A percentile compares a stretch with the other conserved stretches of the same genome.
phyloP scores from a whole-genome alignment of 2,113 vertebrate species.

The Lasiurus borealis region DNA sequence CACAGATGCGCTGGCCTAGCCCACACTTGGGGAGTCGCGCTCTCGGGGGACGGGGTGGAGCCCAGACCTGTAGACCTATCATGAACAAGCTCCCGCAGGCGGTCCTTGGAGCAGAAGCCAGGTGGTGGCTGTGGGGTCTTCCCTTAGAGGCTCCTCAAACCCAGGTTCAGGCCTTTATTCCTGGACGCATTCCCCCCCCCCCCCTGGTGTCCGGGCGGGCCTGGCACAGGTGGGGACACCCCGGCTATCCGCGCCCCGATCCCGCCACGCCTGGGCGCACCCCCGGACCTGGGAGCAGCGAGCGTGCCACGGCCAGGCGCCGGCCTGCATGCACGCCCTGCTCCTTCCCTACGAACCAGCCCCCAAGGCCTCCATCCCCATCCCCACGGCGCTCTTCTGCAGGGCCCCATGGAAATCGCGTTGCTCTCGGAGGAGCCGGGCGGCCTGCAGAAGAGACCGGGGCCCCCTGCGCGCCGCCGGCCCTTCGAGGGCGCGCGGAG shows the following conservation, averaged over 20 bases:
- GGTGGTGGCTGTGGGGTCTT: not conserved
- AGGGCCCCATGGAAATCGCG: conserved; percentile 83
- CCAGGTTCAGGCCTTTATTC: not conserved
- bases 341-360: not conserved
- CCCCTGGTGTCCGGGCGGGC: not conserved
- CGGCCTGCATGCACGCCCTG: not conserved
- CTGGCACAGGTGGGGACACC: not conserved
- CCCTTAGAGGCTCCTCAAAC: not conserved
- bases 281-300: not conserved
- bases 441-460: conserved; percentile 83
- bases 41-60: not conserved
- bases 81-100: not conserved
- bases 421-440: conserved; percentile 83
- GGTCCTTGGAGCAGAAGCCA: not conserved
- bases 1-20: not conserved
- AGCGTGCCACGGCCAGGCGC: not conserved
- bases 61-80: not conserved
- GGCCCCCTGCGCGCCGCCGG: conserved; percentile 79
- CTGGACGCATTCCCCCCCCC: not conserved
- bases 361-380: conserved; percentile 47
- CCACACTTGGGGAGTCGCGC: not conserved
- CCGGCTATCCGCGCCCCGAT: not conserved
- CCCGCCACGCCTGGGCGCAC: not conserved
- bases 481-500: conserved; percentile 88
- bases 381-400: conserved; percentile 76